These are phyloP conservation scores for Himalopsyche anomala DNA, from an alignment of 2,888 invertebrate genomes.

Conservation along the genomic window DNA sequence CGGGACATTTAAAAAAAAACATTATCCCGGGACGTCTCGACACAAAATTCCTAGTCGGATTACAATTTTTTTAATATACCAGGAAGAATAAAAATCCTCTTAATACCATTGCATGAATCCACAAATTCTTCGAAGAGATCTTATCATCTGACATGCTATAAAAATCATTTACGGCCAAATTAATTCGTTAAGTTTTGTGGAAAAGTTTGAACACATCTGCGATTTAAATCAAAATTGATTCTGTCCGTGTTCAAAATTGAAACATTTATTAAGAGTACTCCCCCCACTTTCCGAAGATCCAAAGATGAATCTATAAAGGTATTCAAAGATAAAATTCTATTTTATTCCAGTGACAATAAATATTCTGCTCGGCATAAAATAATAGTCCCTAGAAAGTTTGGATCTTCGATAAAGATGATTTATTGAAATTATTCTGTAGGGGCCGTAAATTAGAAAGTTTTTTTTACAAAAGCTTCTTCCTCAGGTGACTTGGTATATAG, in stretches of 20 bases:
- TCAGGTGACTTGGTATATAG: neutral
- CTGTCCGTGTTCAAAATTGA: neutral
- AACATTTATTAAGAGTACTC: neutral
- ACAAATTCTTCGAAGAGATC: no score
- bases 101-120: no score
- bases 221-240: neutral
- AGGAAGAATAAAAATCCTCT: no score
- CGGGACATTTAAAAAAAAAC: no score
- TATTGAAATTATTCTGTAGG: slow-evolving; percentile 58
- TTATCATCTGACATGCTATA: no score
- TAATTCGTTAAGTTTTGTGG: no score
- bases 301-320: neutral
- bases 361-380: slow-evolving; percentile 19
- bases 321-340: slow-evolving; percentile 25
- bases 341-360: slow-evolving; percentile 21
- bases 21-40: no score
- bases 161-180: no score
- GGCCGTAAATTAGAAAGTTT: slow-evolving; percentile 58
- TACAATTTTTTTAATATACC: no score
- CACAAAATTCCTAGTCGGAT: no score
- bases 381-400: slow-evolving; percentile 17
- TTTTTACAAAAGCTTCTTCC: slow-evolving; percentile 31
- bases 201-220: neutral
- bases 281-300: neutral
- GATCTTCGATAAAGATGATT: slow-evolving; percentile 61